Evolutionary conservation across 2,888 invertebrate genomes (phyloP).

Genomic region (Phalera bucephala): DNA sequence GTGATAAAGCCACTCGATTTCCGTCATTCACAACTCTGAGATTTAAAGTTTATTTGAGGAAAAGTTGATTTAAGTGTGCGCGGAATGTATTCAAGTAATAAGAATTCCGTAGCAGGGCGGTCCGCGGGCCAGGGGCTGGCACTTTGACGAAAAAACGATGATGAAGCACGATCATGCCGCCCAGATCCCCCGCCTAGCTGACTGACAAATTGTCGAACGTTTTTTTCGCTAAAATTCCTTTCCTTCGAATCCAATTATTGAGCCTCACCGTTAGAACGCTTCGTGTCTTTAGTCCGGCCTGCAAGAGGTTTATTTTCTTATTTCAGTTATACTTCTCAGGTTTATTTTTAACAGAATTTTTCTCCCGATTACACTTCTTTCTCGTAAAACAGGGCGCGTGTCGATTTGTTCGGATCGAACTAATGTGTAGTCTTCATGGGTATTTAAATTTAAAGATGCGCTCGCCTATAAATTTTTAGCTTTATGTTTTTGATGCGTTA

Average conservation of each 20-base stretch:
- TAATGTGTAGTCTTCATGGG: no score
- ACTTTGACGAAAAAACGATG: constrained; percentile 72
- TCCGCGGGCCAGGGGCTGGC: constrained; percentile 45
- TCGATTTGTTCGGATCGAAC: not conserved
- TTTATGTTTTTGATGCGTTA: no score
- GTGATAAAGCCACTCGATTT: constrained; percentile 71
- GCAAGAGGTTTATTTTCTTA: constrained; percentile 47
- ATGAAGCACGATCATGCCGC: constrained; percentile 73
- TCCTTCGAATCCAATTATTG: constrained; percentile 70
- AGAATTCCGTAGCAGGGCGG: constrained; percentile 60
- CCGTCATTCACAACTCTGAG: constrained; percentile 63
- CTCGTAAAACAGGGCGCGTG: not conserved
- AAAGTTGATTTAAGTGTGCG: constrained; percentile 63
- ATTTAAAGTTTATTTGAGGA: constrained; percentile 71
- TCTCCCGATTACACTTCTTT: not conserved
- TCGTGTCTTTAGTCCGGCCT: constrained; percentile 42
- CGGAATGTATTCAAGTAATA: constrained; percentile 68
- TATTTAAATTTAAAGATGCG: no score
- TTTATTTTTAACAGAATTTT: constrained; percentile 35
- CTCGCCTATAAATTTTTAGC: no score
- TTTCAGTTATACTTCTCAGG: constrained; percentile 35
- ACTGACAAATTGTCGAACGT: constrained; percentile 74
- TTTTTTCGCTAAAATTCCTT: constrained; percentile 71
- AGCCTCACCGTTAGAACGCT: constrained; percentile 57
- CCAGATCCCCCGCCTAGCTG: constrained; percentile 59